Conservation (phyloP, 2,888 invertebrate species). For the Exephanes ischioxanthus region DNA sequence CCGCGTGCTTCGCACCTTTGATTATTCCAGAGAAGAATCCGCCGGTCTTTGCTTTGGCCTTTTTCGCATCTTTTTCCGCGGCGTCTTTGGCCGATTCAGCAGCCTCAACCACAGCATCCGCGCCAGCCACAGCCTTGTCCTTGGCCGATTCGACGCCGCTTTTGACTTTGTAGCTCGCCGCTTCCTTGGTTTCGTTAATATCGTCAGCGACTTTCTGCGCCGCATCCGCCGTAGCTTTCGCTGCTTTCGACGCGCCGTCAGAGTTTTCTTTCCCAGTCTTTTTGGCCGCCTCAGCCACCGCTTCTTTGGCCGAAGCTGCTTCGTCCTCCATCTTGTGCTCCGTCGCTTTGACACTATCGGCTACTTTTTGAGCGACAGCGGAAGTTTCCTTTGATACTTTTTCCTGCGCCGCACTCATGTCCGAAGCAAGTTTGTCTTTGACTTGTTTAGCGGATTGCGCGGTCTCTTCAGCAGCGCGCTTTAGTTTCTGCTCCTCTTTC, state of each 20-base stretch:
- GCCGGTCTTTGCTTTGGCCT: constrained; percentile 12
- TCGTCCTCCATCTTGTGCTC: constrained; percentile 84
- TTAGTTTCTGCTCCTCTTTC: constrained; percentile 65
- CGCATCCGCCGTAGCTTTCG: constrained; percentile 82
- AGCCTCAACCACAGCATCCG: constrained; percentile 32
- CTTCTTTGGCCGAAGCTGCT: constrained; percentile 74
- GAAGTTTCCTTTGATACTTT: constrained; percentile 59
- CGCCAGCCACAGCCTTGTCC: constrained; percentile 51
- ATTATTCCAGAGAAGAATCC: constrained; percentile 71
- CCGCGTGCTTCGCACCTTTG: constrained; percentile 69
- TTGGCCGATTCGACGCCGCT: constrained; percentile 68
- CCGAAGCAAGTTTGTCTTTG: constrained; percentile 70
- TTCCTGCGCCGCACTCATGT: constrained; percentile 64
- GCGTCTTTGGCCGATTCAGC: constrained; percentile 48
- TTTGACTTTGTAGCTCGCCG: constrained; percentile 64
- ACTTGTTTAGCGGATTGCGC: constrained; percentile 69
- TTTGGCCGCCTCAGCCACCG: constrained; percentile 84
- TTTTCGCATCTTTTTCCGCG: constrained; percentile 19
- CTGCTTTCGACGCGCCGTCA: constrained; percentile 73
- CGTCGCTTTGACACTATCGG: constrained; percentile 85
- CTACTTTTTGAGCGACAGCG: constrained; percentile 70
- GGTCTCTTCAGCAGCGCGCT: constrained; percentile 36
- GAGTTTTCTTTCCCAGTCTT: constrained; percentile 82
- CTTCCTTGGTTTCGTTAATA: constrained; percentile 80
- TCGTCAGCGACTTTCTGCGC: constrained; percentile 55